Base-by-base conservation (phyloP, 2,888 invertebrate species). In the Ceraclea dissimilis region DNA sequence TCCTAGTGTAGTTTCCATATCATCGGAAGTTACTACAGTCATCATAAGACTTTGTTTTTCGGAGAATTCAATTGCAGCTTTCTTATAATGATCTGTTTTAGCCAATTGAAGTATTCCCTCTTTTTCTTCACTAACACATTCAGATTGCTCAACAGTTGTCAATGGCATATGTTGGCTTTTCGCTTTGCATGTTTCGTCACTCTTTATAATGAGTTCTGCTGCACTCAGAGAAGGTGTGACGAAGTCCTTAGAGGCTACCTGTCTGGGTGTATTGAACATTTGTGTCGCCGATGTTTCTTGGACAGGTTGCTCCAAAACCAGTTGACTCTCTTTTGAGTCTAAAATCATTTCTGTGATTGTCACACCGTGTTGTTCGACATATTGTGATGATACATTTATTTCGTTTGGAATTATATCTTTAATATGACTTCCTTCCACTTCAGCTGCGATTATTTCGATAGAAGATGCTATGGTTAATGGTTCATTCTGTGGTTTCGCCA, bases 391-490 rank as follows among this genome's bases (percentile, higher is more conserved):
- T 11, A 79, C 79, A 54, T 62, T 69, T 65, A 76, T 76, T 57
- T 68, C 62, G 47, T 76, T 74, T 17, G 81, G 80, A 57, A 66
- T 64, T n/a, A 61, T 60, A 34, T 65, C 56, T 57, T 72, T 65
- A 31, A 65, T 63, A 54, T 81, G 71, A 43, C 66, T 64, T 34
- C 72, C 70, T 71, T 86, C 87, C 62, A 75, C 79, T 69, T 87
- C 86, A 43, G 78, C 74, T 4, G 74, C 66, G 20, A 80, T 61
- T 50, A 79, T 73, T 71, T 84, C 82, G 58, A 76, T 77, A 61
- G 73, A 78, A 63, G 80, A 74, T 43, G 85, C 72, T 57, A 77
- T 80, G 67, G 80, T 77, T 49, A 83, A 73, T 13, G 79, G 71
- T 21, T 77, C 68, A 58, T 76, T 69, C 53, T 79, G 69, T 50